Evolutionary conservation across 2,113 vertebrate genomes (phyloP), one percentile per base, ranked within the genome.

Genomic region (Poicephalus meyeri): DNA sequence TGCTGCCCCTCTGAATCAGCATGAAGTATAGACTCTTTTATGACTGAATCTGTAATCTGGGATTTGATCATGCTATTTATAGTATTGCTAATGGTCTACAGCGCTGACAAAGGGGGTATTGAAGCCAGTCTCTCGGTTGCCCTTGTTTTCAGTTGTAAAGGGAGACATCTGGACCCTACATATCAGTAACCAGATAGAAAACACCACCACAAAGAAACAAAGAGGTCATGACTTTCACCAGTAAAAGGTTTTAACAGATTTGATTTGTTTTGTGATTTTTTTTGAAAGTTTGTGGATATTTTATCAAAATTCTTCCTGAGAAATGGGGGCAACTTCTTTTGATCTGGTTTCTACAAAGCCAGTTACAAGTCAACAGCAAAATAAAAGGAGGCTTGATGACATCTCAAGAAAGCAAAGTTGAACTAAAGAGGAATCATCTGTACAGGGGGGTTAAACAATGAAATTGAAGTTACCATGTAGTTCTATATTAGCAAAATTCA

Each of bases 21-120:
- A 46, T 82, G 94, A 97, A 92, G 89, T 81, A 72, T 55, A 84
- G 86, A 89, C 47, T 24, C 7, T 92, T 91, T 95, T 95, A 95
- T 89, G 93, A 92, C 65, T 80, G 91, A 94, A 95, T 95, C 84
- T 94, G 70, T 87, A 95, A 76, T 92, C 50, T 91, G 78, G 84
- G 91, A 85, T 95, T 91, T 91, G 78, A 95, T 94, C 70, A 16
- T 87, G 53, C 80, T 95, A 92, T 95, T 95, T 95, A 89, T 93
- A 88, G 89, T 87, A 87, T 65, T 95, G 72, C 25, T 93, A 95
- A 91, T 94, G 87, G 49, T 72, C 87, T 95, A 74, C 61, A 89
- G 55, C 91, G 76, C 77, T 84, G 95, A 86, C 69, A 89, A 95
- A 77, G 72, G 55, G 61, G 52, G n/a, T 87, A 78, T 56, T 72